These are phyloP conservation scores for Drosophila tanythrix DNA, from an alignment of 2,888 invertebrate genomes.

Conservation along the genomic window DNA sequence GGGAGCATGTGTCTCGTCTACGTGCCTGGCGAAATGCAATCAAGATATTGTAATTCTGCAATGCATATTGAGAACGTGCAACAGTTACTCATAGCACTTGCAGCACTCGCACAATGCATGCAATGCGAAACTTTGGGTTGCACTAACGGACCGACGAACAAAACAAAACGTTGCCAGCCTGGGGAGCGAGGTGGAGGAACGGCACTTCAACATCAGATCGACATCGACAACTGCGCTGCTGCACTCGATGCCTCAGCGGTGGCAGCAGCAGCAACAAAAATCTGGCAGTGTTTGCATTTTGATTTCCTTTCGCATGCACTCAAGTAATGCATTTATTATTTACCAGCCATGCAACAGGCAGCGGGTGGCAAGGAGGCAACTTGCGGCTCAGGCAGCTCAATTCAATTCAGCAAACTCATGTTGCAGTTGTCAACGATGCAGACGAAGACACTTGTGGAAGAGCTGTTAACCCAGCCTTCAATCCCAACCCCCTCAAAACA, in stretches of 20 bases:
- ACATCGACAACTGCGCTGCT: conserved; percentile 32
- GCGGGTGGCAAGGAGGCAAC: conserved; percentile 6
- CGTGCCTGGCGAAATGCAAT: conserved; percentile 74
- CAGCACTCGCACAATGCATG: conserved; percentile 49
- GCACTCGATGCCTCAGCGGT: conserved; percentile 53
- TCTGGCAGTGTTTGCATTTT: conserved; percentile 78
- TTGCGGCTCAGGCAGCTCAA: conserved; percentile 63
- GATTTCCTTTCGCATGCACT: conserved; percentile 76
- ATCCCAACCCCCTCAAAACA: background rate
- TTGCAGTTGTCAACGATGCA: conserved; percentile 73
- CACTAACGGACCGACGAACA: conserved; percentile 73
- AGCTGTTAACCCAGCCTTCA: conserved; percentile 16
- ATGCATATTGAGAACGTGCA: conserved; percentile 81
- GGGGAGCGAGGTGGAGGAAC: conserved; percentile 10
- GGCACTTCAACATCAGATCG: conserved; percentile 39
- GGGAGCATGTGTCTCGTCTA: conserved; percentile 70
- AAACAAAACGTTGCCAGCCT: conserved; percentile 54
- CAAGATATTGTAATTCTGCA: conserved; percentile 78
- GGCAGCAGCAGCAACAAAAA: conserved; percentile 47
- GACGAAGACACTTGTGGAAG: conserved; percentile 68
- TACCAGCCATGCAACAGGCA: conserved; percentile 59
- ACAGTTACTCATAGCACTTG: conserved; percentile 55
- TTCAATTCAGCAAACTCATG: conserved; percentile 74
- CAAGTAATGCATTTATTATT: conserved; percentile 80
- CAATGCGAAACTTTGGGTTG: conserved; percentile 59